Evolutionary conservation across 2,113 vertebrate genomes (phyloP).

Genomic region (Sceloporus undulatus): DNA sequence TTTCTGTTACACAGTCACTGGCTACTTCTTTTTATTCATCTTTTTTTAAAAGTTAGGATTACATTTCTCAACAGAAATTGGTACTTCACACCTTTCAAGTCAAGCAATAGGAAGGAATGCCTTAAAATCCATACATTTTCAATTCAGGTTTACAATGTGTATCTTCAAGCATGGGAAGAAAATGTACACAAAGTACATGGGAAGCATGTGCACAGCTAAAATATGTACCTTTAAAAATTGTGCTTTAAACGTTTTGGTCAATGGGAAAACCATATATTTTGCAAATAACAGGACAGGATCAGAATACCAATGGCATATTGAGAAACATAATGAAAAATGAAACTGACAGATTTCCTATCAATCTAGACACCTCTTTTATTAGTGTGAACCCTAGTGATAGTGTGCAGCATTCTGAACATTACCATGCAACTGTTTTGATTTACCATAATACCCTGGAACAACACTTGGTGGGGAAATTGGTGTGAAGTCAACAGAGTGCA

Average conservation of each 20-base stretch:
- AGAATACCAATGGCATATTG: neutral
- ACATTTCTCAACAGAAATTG: neutral
- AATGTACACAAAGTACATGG: neutral
- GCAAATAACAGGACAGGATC: neutral
- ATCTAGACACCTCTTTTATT: neutral
- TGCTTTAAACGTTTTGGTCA: neutral
- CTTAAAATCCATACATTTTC: neutral
- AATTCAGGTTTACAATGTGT: neutral
- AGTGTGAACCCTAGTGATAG: neutral
- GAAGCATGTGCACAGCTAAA: neutral
- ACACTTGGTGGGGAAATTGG: no score
- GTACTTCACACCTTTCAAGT: neutral
- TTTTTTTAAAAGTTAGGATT: neutral
- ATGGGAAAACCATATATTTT: neutral
- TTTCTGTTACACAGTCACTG: neutral
- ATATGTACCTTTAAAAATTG: neutral
- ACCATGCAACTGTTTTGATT: no score
- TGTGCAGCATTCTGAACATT: neutral
- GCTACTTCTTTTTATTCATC: neutral
- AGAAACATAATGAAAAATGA: neutral
- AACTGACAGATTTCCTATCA: neutral
- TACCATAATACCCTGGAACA: no score
- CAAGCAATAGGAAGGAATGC: neutral
- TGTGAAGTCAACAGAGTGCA: no score
- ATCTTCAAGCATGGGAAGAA: neutral